Percentiles rank a stretch among this genome's conserved stretches.
Conservation (phyloP, 2,797 vertebrate genomes). For the Platalea minor region DNA sequence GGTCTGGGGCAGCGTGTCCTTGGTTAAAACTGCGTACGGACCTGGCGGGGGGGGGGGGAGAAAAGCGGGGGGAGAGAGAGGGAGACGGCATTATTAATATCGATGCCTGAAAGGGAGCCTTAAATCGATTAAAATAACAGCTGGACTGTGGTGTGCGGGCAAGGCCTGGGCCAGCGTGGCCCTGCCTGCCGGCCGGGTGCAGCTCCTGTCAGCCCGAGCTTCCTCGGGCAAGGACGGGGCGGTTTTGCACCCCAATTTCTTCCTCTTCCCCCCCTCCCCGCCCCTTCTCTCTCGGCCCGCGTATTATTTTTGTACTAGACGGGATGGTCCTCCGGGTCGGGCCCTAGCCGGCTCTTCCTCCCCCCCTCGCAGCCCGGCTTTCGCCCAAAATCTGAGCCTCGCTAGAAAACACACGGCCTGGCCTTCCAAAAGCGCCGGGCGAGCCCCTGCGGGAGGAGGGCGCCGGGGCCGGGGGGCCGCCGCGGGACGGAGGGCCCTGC, state of each 20-base stretch:
- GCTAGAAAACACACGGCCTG: background rate
- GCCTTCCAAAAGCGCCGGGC: background rate
- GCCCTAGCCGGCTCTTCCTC: background rate
- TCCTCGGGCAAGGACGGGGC: background rate
- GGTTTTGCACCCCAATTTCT: background rate
- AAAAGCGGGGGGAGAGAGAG: background rate
- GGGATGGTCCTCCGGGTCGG: background rate
- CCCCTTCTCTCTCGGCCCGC: background rate
- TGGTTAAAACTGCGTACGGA: conserved; percentile 94
- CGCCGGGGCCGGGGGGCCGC: background rate
- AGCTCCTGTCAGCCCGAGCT: background rate
- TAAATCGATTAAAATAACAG: background rate
- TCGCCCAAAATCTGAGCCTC: background rate
- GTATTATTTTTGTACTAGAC: background rate
- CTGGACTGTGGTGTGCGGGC: background rate
- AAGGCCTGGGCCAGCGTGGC: background rate
- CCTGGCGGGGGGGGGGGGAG: conserved; percentile 71
- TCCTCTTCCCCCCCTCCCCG: background rate
- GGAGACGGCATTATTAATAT: background rate
- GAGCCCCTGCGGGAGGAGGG: background rate
- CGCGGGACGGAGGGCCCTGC: background rate
- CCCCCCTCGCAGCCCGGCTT: background rate
- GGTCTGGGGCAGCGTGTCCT: conserved; percentile 98
- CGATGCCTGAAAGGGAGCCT: background rate
- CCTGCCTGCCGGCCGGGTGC: background rate